Evolutionary conservation across 2,113 vertebrate genomes (phyloP).

Genomic region (Lycaon pictus): DNA sequence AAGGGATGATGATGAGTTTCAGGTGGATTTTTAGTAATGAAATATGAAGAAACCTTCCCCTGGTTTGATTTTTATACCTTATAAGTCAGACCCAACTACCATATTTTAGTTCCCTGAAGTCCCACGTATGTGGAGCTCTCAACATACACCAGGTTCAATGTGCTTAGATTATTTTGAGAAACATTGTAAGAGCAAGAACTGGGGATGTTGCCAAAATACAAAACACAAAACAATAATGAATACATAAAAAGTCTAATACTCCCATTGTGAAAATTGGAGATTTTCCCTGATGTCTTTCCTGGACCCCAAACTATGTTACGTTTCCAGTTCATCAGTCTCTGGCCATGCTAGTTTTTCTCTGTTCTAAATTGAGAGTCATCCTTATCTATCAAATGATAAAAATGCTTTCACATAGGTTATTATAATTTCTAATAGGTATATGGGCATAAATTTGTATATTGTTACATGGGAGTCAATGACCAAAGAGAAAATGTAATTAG

Average conservation of each 20-base stretch:
- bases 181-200: background rate
- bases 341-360: background rate
- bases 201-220: background rate
- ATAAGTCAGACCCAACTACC: background rate
- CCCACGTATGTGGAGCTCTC: background rate
- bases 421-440: background rate
- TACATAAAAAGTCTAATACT: background rate
- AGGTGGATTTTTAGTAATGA: background rate
- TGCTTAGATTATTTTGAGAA: background rate
- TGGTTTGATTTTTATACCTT: background rate
- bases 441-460: background rate
- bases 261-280: background rate
- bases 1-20: background rate
- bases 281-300: background rate
- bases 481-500: background rate
- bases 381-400: background rate
- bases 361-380: background rate
- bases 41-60: background rate
- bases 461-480: background rate
- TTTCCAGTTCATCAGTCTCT: background rate
- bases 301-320: background rate
- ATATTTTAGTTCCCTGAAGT: background rate
- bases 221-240: background rate
- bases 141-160: background rate
- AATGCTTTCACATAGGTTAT: background rate